Percentiles rank a stretch among this genome's conserved stretches.
These are phyloP conservation scores for Zaprionus davidi DNA, from an alignment of 1,140 invertebrate genomes.

Conservation along the genomic window DNA sequence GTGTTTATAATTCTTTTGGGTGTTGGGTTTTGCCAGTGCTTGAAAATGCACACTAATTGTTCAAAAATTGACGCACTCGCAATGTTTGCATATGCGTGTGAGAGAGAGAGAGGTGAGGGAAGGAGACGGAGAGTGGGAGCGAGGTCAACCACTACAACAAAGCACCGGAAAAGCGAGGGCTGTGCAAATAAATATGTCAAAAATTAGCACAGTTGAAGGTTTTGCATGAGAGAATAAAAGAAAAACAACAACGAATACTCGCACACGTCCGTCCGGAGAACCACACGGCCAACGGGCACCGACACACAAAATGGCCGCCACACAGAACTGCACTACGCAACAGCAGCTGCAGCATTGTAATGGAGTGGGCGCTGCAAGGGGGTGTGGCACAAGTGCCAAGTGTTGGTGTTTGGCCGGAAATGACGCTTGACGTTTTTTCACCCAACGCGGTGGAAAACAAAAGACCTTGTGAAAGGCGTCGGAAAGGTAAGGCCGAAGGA, in stretches of 20 bases:
- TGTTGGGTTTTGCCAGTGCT: conserved; percentile 11
- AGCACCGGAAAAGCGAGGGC: conserved; percentile 20
- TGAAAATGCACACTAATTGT: conserved; percentile 63
- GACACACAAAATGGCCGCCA: conserved; percentile 33
- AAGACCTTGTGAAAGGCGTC: conserved; percentile 19
- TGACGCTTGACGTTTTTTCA: conserved; percentile 60
- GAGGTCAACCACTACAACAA: conserved; percentile 38
- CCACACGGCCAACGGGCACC: not conserved
- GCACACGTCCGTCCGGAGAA: conserved; percentile 9
- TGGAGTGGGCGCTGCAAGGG: not conserved
- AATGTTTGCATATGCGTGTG: conserved; percentile 14
- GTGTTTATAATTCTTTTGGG: conserved; percentile 53
- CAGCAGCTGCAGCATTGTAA: conserved; percentile 1
- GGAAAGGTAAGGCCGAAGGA: not conserved
- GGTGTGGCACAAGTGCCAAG: conserved; percentile 25
- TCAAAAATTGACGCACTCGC: conserved; percentile 48
- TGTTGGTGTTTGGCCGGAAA: conserved; percentile 68
- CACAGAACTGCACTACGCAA: conserved; percentile 26
- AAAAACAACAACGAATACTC: conserved; percentile 20
- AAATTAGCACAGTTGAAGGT: conserved; percentile 66
- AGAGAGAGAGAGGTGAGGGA: conserved; percentile 8
- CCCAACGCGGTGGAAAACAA: conserved; percentile 54
- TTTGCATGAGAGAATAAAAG: conserved; percentile 13
- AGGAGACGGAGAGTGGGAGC: not conserved
- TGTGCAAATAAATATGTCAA: conserved; percentile 52